phyloP scores from a whole-genome alignment of 1,140 invertebrate genomes.

The Laodelphax striatellus region DNA sequence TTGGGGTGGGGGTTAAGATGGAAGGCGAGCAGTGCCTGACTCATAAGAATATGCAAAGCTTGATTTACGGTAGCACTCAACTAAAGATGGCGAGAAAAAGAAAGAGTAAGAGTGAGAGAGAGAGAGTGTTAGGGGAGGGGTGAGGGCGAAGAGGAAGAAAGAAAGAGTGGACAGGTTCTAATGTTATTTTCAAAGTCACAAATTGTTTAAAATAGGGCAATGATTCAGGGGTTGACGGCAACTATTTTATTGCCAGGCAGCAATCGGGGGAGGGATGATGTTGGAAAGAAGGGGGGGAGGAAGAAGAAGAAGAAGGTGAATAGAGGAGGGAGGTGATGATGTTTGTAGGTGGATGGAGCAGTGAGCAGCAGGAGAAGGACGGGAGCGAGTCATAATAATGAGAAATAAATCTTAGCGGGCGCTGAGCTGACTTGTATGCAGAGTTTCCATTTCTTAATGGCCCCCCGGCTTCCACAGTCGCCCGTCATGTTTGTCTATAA shows the following conservation, averaged over 20 bases:
- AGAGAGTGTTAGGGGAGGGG: too few species aligned
- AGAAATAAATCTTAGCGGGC: slow-evolving; percentile 5
- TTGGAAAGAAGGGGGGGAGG: too few species aligned
- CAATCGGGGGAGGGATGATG: too few species aligned
- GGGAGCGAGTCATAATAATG: slow-evolving; percentile 9
- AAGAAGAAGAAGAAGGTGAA: too few species aligned
- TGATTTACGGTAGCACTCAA: slow-evolving; percentile 2
- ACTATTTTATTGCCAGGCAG: slow-evolving; percentile 3
- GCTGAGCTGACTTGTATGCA: neutral
- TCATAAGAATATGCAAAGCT: slow-evolving; percentile 10
- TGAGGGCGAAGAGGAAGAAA: too few species aligned
- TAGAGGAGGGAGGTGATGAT: too few species aligned
- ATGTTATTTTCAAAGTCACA: slow-evolving; percentile 11
- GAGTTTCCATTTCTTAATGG: slow-evolving; percentile 3
- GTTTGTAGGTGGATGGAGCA: neutral
- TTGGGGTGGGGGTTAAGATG: slow-evolving; percentile 3
- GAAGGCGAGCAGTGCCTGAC: neutral
- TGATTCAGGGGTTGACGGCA: slow-evolving; percentile 5
- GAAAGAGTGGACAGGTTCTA: slow-evolving; percentile 1
- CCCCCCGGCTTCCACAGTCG: neutral
- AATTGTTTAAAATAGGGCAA: slow-evolving; percentile 11
- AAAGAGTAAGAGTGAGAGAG: too few species aligned
- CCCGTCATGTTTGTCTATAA: slow-evolving; percentile 1
- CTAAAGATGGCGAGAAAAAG: too few species aligned
- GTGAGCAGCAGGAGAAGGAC: neutral